Evolutionary conservation across 1,140 invertebrate genomes (phyloP).

Genomic region (Camponotus vicinus): DNA sequence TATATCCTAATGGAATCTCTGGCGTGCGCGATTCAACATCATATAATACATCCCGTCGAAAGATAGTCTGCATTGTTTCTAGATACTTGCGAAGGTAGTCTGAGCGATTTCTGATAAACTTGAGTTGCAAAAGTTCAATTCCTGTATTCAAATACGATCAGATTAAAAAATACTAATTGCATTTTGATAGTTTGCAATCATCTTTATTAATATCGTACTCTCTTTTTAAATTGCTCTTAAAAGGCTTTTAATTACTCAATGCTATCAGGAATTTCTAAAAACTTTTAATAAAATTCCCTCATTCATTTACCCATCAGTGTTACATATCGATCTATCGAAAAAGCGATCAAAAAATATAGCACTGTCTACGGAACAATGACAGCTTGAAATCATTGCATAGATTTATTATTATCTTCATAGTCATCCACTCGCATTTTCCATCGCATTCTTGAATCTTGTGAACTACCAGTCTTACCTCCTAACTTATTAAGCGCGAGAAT

Average conservation of each 20-base stretch:
- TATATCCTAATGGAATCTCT: conserved; percentile 82
- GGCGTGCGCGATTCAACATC: conserved; percentile 66
- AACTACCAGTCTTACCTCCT: conserved; percentile 6
- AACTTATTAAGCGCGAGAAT: conserved; percentile 40
- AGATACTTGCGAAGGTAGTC: conserved; percentile 3
- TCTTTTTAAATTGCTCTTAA: background rate
- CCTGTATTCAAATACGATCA: no score
- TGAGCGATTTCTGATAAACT: background rate
- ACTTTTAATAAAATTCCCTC: background rate
- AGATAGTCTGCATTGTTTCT: background rate
- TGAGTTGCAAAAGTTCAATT: background rate
- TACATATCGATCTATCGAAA: background rate
- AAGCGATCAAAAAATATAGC: background rate
- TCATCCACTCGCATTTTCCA: background rate
- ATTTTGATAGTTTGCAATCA: background rate
- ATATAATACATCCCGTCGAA: conserved; percentile 26
- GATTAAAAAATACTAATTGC: background rate
- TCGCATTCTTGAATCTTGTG: background rate
- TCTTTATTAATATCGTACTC: background rate
- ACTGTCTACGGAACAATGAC: conserved; percentile 14
- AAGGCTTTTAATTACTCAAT: background rate
- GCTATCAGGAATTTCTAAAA: background rate
- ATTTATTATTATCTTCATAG: conserved; percentile 40
- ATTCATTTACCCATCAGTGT: background rate
- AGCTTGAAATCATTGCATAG: background rate